phyloP scores from a whole-genome alignment of 2,113 vertebrate genomes.

The Struthio camelus region DNA sequence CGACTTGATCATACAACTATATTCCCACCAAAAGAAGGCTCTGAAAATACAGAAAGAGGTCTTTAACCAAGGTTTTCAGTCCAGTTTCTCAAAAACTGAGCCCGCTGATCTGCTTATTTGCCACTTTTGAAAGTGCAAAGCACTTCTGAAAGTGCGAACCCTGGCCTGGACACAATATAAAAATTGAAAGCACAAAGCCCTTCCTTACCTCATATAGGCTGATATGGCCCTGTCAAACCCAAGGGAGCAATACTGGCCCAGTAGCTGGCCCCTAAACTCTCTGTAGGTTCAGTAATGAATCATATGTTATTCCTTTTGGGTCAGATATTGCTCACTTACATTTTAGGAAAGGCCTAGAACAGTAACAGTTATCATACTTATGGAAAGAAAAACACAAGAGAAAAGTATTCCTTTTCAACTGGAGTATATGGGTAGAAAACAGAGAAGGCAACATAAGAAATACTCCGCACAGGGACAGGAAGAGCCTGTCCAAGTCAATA shows the following conservation, averaged over 20 bases:
- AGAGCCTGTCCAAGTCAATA: constrained; percentile 16
- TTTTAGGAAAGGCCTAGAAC: neutral
- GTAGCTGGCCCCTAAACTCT: no score
- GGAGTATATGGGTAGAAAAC: neutral
- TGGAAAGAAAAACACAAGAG: neutral
- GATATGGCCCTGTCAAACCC: neutral
- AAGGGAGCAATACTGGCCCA: no score
- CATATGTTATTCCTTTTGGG: neutral
- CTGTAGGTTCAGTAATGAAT: neutral
- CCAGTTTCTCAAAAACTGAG: neutral
- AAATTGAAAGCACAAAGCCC: neutral
- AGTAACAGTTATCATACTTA: neutral
- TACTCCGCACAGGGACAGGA: constrained; percentile 29
- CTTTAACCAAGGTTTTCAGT: neutral
- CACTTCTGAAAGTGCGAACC: neutral
- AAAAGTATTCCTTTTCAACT: constrained; percentile 17
- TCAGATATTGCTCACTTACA: neutral
- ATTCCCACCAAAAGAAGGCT: neutral
- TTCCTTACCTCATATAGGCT: neutral
- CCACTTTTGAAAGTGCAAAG: neutral
- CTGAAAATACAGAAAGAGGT: neutral
- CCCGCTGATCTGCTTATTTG: neutral
- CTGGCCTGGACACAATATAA: neutral
- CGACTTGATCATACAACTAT: neutral
- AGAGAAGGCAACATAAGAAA: neutral